Conservation (phyloP, 23 tunicate genomes). For the Clavelina lepadiformis region DNA sequence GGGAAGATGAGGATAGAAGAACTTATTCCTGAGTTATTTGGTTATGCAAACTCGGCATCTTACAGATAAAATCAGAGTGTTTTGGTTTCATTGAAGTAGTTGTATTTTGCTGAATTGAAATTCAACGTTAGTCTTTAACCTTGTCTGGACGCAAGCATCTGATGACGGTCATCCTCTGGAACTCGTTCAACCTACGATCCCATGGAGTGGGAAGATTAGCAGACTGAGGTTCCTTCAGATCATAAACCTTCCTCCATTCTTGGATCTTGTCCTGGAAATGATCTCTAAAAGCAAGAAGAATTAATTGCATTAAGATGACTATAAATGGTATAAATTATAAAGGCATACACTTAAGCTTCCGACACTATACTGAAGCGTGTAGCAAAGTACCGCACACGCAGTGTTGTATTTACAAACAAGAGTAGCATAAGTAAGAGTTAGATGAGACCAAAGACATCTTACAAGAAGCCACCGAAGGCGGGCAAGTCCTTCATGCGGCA, state of each 20-base stretch:
- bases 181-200: slow-evolving; percentile 80
- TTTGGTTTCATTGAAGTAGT: neutral
- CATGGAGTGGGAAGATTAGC: slow-evolving; percentile 90
- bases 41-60: neutral
- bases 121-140: slow-evolving; percentile 32
- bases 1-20: no score
- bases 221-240: slow-evolving; percentile 81
- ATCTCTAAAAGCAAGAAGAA: slow-evolving; percentile 51
- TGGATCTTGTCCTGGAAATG: slow-evolving; percentile 75
- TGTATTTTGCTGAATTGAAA: neutral
- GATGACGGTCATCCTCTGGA: slow-evolving; percentile 84
- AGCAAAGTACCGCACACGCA: neutral
- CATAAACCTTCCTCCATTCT: slow-evolving; percentile 93
- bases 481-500: slow-evolving; percentile 94
- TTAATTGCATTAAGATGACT: no score
- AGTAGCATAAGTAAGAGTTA: neutral
- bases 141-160: slow-evolving; percentile 96
- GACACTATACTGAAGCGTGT: no score
- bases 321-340: no score
- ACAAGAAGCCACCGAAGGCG: slow-evolving; percentile 78
- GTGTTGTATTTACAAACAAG: neutral
- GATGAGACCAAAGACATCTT: slow-evolving; percentile 11
- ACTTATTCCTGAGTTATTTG: no score
- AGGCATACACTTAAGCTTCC: no score
- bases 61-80: neutral